Percentiles rank a stretch among this genome's conserved stretches.
Evolutionary conservation across 1,140 invertebrate genomes (phyloP).

Genomic region (Cylas formicarius): DNA sequence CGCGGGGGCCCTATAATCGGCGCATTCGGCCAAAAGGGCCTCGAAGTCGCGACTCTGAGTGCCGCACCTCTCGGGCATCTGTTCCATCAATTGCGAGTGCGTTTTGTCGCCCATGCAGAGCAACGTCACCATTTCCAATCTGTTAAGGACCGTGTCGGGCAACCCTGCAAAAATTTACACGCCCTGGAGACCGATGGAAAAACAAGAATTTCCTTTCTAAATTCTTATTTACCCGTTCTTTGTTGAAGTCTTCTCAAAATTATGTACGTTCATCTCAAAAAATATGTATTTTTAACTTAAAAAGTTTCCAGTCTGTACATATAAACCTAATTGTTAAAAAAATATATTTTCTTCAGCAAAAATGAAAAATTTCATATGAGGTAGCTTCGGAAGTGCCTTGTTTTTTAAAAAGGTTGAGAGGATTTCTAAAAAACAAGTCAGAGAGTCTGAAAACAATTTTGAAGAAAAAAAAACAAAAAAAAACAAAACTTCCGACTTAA

Average conservation of each 20-base stretch:
- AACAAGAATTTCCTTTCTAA: not conserved
- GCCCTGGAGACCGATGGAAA: no score
- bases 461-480: no score
- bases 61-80: slow-evolving; percentile 89
- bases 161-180: slow-evolving; percentile 40
- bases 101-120: slow-evolving; percentile 91
- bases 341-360: no score
- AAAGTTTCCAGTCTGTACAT: no score
- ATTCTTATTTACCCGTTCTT: no score
- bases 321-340: no score
- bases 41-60: slow-evolving; percentile 88
- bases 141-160: slow-evolving; percentile 47
- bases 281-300: not conserved
- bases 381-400: no score
- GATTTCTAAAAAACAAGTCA: no score
- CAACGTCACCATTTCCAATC: slow-evolving; percentile 87
- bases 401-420: no score
- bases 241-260: slow-evolving; percentile 3
- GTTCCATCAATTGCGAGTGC: slow-evolving; percentile 88
- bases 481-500: no score
- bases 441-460: no score
- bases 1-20: slow-evolving; percentile 70
- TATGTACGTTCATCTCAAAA: not conserved
- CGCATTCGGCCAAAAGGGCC: slow-evolving; percentile 68
- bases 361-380: no score